Base-by-base conservation (phyloP, 2,797 vertebrate species). In the Chelon auratus region DNA sequence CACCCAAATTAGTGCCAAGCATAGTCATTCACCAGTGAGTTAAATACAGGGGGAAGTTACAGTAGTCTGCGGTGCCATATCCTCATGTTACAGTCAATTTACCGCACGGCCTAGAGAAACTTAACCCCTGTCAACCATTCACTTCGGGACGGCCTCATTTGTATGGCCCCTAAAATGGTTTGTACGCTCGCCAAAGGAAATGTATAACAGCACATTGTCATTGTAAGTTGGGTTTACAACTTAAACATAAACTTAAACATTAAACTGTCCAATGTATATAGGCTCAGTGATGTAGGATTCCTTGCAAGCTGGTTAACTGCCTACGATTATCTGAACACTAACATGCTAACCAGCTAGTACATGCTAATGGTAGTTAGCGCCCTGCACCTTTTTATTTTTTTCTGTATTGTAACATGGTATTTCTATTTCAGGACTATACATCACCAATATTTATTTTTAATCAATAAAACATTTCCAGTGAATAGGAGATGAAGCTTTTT, bases 21-120 rank as follows among this genome's bases (percentile, higher is more conserved):
- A 72, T 64, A 81, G 70, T 74, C 71, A 68, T 80, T 83, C 74
- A 73, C 43, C 61, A 77, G 74, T 40, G 62, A 82, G 60, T 68
- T 84, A 85, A 87, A 81, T 69, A 75, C 75, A 78, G 84, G 78
- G 76, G 68, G 62, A 64, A 37, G 81, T 58, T 78, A 50, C 77
- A 55, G 55, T 40, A 53, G 79, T 42, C 75, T 57, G 62, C 70
- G 17, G 53, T 40, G 72, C 75, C 54, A 53, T 68, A 68, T 86
- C 83, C 82, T 87, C 77, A 78, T 59, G 69, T 89, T 82, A 68
- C 85, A 83, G 54, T 67, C 79, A 75, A 65, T 87, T 81, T 74
- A 83, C 71, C 78, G 68, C 72, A 74, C 22, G 20, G 66, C 45
- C 40, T 18, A 12, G 45, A 59, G 74, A 54, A 78, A 43, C 48